Evolutionary conservation across 2,888 invertebrate species (phyloP).

Genomic region (Cephus pygmeus): DNA sequence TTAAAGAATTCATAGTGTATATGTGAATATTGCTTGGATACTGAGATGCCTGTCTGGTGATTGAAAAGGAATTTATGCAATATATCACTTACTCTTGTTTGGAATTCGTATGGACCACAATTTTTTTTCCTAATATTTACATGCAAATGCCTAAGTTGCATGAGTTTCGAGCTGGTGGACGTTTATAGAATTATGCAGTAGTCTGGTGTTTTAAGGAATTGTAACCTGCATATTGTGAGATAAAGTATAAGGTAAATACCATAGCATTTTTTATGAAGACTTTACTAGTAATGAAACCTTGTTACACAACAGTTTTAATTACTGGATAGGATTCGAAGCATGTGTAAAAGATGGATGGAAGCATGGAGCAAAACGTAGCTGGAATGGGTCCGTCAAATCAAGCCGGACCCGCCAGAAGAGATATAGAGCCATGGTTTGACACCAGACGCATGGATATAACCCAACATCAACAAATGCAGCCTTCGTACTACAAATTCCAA

Average conservation of each 20-base stretch:
- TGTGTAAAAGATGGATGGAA: constrained; percentile 18
- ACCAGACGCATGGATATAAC: constrained; percentile 19
- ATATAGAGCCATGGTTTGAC: constrained; percentile 18
- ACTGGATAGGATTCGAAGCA: constrained; percentile 3
- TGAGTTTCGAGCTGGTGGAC: not conserved
- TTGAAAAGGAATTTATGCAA: not conserved
- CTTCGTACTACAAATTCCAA: constrained; percentile 22
- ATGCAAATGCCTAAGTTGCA: not conserved
- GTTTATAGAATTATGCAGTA: not conserved
- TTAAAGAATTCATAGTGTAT: not conserved
- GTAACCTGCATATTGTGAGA: not conserved
- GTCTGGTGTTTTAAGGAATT: not conserved
- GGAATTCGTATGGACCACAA: not conserved
- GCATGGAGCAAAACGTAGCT: constrained; percentile 19
- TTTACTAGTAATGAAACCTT: not conserved
- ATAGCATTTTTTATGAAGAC: not conserved
- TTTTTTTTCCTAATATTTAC: not conserved
- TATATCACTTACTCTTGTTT: not conserved
- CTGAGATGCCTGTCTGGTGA: not conserved
- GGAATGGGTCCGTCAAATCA: constrained; percentile 11
- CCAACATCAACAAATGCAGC: constrained; percentile 20
- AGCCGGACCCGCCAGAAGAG: constrained; percentile 12
- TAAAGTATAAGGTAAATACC: not conserved
- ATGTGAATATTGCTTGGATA: not conserved
- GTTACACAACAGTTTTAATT: not conserved